A percentile compares a stretch with the other conserved stretches of the same genome.
These are phyloP conservation scores for Tetanocera ferruginea DNA, from an alignment of 2,888 invertebrate genomes.

Conservation along the genomic window DNA sequence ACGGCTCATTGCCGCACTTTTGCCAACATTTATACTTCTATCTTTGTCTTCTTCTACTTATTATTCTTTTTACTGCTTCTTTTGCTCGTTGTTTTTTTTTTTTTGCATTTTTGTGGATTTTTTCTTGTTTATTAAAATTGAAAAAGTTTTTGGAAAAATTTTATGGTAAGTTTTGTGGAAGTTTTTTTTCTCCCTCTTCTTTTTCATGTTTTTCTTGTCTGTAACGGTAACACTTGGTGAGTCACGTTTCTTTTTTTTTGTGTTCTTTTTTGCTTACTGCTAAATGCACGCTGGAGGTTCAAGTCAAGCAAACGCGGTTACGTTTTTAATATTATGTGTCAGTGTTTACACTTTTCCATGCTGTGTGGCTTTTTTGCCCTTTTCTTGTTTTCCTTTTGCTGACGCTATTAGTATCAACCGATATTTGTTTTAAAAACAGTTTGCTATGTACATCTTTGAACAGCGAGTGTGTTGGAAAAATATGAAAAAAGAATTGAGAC, in stretches of 20 bases:
- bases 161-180: neutral
- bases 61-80: neutral
- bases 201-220: neutral
- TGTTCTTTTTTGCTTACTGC: no score
- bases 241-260: neutral
- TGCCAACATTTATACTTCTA: neutral
- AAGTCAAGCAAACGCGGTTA: no score
- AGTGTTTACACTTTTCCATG: no score
- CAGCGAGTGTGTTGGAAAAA: no score
- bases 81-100: neutral
- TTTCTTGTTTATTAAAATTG: slow-evolving; percentile 28
- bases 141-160: slow-evolving; percentile 9
- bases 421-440: no score
- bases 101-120: slow-evolving; percentile 4
- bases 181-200: neutral
- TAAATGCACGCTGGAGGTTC: neutral
- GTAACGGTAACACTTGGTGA: neutral
- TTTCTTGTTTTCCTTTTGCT: no score
- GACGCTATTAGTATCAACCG: no score
- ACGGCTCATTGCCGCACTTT: neutral
- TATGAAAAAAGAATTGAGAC: no score
- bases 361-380: no score
- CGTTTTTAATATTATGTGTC: no score
- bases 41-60: neutral
- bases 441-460: no score